phyloP scores from a whole-genome alignment of 2,113 vertebrate species.

The Microcebus ravelobensis region DNA sequence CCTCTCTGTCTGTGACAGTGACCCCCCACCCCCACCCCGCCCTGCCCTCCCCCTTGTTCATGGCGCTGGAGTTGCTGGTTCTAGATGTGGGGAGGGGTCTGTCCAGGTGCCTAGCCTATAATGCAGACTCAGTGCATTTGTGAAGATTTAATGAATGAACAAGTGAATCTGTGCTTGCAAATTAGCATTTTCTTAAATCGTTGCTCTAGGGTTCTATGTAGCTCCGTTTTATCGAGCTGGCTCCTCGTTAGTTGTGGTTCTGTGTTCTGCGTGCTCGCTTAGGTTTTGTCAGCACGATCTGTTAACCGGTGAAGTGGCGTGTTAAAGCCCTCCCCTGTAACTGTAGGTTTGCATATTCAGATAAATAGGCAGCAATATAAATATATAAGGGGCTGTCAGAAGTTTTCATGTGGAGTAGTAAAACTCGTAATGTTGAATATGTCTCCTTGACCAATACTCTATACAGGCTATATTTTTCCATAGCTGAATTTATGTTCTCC shows the following conservation, averaged over 20 bases:
- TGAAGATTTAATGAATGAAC: too few relatives aligned
- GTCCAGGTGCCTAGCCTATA: neutral
- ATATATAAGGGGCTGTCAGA: rapidly evolving
- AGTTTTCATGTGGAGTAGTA: rapidly evolving
- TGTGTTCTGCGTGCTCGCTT: neutral
- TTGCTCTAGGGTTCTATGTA: neutral
- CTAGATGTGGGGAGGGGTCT: neutral
- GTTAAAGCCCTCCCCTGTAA: neutral
- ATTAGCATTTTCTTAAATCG: neutral
- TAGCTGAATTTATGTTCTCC: neutral
- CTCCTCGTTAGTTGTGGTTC: rapidly evolving
- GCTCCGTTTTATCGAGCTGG: neutral
- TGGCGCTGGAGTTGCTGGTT: neutral
- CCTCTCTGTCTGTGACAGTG: neutral
- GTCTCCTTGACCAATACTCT: neutral
- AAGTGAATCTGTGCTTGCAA: neutral
- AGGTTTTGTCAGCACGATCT: neutral
- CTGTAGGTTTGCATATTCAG: neutral
- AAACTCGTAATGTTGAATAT: rapidly evolving
- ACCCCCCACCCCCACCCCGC: neutral
- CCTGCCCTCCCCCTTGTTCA: too few relatives aligned
- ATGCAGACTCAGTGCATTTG: neutral
- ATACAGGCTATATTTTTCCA: rapidly evolving
- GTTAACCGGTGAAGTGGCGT: neutral
- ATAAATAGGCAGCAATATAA: neutral